A percentile compares a stretch with the other conserved stretches of the same genome.
These are phyloP conservation scores for Drosophila ochracea DNA, from an alignment of 2,888 invertebrate genomes.

Conservation along the genomic window DNA sequence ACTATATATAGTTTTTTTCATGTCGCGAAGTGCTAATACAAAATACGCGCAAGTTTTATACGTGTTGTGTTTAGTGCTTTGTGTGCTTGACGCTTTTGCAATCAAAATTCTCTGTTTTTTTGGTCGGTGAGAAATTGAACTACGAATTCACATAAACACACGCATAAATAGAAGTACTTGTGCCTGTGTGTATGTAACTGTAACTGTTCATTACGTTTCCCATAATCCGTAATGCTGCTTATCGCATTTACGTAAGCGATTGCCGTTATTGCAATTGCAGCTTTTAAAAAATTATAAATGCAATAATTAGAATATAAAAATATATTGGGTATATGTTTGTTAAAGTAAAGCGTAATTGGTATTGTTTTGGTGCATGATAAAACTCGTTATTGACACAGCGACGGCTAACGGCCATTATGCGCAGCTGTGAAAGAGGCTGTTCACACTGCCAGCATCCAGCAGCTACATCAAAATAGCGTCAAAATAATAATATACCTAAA, in stretches of 20 bases:
- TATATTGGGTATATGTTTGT: background rate
- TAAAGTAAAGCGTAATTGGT: background rate
- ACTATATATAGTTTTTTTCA: background rate
- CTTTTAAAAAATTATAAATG: background rate
- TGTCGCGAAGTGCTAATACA: background rate
- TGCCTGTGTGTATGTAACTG: background rate
- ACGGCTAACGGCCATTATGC: background rate
- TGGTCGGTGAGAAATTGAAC: conserved; percentile 2
- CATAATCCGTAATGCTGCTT: background rate
- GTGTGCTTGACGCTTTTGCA: background rate
- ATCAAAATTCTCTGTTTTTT: background rate
- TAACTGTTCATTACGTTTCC: background rate
- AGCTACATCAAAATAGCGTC: background rate
- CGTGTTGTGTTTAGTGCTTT: background rate
- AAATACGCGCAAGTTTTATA: background rate
- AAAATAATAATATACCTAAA: background rate
- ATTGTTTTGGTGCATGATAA: background rate
- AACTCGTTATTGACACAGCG: background rate
- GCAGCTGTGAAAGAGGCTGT: background rate
- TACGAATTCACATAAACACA: background rate
- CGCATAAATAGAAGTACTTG: background rate
- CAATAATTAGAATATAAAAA: background rate
- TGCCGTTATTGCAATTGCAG: background rate
- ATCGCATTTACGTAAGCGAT: background rate
- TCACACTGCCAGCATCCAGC: background rate